These are phyloP conservation scores for Muscicapa comitata DNA, from an alignment of 2,797 vertebrate genomes.

Conservation along the genomic window DNA sequence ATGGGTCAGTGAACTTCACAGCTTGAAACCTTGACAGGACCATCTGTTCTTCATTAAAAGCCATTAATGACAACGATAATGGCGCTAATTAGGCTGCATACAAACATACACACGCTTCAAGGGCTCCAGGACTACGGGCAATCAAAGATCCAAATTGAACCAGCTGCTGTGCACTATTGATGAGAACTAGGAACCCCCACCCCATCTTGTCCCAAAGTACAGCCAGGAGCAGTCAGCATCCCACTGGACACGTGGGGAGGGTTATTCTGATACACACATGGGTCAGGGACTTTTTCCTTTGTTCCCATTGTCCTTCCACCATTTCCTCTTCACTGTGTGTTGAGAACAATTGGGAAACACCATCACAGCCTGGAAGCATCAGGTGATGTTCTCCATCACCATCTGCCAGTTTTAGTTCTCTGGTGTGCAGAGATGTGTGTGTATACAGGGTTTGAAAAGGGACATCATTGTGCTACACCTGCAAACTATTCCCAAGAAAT, in stretches of 20 bases:
- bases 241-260: not conserved
- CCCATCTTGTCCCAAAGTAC: not conserved
- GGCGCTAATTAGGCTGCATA: slow-evolving; percentile 57
- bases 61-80: slow-evolving; percentile 63
- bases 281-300: not conserved
- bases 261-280: not conserved
- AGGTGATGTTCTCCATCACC: not conserved
- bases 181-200: not conserved
- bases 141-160: slow-evolving; percentile 39
- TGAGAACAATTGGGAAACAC: not conserved
- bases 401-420: not conserved
- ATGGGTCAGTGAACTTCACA: slow-evolving; percentile 57
- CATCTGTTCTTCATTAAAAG: slow-evolving; percentile 69
- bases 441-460: not conserved
- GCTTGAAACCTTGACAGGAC: slow-evolving; percentile 42
- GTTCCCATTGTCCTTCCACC: not conserved
- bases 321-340: not conserved
- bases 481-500: not conserved
- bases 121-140: slow-evolving; percentile 32
- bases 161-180: not conserved
- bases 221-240: not conserved
- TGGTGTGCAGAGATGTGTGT: not conserved
- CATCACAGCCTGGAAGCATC: not conserved
- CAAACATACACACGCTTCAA: slow-evolving; percentile 52
- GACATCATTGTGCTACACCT: not conserved